Conservation (phyloP, 2,888 invertebrate genomes). For the Hymenopus coronatus region DNA sequence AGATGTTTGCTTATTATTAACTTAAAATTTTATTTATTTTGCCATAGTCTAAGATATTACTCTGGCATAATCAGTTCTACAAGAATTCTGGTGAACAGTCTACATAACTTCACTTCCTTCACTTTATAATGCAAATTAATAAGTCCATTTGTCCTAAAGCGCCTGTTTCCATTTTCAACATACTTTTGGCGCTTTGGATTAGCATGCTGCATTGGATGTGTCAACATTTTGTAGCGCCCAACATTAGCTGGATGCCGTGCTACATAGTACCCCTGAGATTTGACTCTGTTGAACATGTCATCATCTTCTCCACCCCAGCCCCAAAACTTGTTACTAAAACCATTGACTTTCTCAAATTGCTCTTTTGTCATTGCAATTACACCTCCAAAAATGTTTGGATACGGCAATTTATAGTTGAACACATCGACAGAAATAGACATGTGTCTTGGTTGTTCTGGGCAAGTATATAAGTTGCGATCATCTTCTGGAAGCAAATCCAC, state of each 20-base stretch:
- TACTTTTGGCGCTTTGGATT: slow-evolving; percentile 88
- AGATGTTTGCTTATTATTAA: no score
- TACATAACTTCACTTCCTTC: slow-evolving; percentile 62
- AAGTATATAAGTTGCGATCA: slow-evolving; percentile 87
- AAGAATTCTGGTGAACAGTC: slow-evolving; percentile 79
- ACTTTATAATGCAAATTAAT: slow-evolving; percentile 79
- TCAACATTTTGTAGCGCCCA: slow-evolving; percentile 94
- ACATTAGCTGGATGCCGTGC: slow-evolving; percentile 89
- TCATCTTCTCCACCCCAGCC: slow-evolving; percentile 99
- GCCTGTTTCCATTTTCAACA: slow-evolving; percentile 77
- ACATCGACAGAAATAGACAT: slow-evolving; percentile 91
- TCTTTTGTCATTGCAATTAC: slow-evolving; percentile 85
- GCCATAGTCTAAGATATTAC: no score
- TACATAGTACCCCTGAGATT: slow-evolving; percentile 79
- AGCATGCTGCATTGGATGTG: slow-evolving; percentile 83
- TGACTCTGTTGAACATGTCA: slow-evolving; percentile 79
- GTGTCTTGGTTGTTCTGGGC: slow-evolving; percentile 87
- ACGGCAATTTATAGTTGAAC: slow-evolving; percentile 84
- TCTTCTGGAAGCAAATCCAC: slow-evolving; percentile 92
- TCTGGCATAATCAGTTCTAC: slow-evolving; percentile 66
- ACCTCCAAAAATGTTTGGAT: slow-evolving; percentile 89
- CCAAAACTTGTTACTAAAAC: slow-evolving; percentile 92
- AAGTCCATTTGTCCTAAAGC: slow-evolving; percentile 82
- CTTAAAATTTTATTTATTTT: no score
- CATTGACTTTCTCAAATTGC: slow-evolving; percentile 86